phyloP scores from a whole-genome alignment of 2,797 vertebrate species.

The Glyptemys insculpta region DNA sequence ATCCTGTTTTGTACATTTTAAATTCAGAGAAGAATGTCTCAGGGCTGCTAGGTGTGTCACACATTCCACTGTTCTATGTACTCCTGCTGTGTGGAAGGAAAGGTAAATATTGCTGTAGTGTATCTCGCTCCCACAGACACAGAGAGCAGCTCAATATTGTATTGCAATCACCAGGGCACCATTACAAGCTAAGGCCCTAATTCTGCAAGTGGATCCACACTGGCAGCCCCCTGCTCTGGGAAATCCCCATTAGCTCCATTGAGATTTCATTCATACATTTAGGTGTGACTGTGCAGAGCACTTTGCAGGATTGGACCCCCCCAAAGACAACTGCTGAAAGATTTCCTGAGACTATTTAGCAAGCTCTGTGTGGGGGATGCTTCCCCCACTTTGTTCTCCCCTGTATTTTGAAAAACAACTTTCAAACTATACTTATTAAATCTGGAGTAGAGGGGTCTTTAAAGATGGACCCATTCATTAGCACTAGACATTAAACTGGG shows the following conservation, averaged over 20 bases:
- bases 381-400: not conserved
- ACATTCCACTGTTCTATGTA: constrained; percentile 63
- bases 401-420: constrained; percentile 19
- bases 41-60: constrained; percentile 52
- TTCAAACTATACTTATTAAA: constrained; percentile 20
- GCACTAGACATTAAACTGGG: not conserved
- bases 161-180: not conserved
- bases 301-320: not conserved
- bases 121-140: not conserved
- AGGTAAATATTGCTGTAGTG: constrained; percentile 58
- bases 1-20: not conserved
- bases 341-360: constrained; percentile 7
- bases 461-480: not conserved
- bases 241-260: not conserved
- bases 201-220: not conserved
- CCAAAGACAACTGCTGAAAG: not conserved
- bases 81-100: constrained; percentile 42
- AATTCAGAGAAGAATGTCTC: constrained; percentile 23
- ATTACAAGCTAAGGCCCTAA: constrained; percentile 26
- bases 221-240: not conserved
- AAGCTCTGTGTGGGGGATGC: not conserved
- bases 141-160: not conserved
- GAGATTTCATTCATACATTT: not conserved
- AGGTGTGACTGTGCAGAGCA: not conserved
- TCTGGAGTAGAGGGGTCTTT: not conserved